Evolutionary conservation across 2,888 invertebrate species (phyloP).

Genomic region (Melieria picta): DNA sequence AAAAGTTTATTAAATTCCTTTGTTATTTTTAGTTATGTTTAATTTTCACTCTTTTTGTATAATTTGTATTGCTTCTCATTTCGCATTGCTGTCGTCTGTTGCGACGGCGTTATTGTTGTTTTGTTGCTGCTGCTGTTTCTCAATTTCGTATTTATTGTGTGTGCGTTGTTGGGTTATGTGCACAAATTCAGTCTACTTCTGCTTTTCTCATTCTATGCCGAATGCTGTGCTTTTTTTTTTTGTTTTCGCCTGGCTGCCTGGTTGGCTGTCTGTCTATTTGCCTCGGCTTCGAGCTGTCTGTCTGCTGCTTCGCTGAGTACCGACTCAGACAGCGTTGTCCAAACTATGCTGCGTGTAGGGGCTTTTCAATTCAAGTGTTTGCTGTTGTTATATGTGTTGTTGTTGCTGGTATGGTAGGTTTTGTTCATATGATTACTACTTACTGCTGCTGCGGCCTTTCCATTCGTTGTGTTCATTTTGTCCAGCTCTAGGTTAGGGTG

Average conservation of each 20-base stretch:
- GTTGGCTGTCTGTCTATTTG: not conserved
- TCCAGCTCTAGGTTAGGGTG: constrained; percentile 12
- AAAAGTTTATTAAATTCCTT: constrained; percentile 3
- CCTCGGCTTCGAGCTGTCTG: not conserved
- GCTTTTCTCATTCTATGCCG: not conserved
- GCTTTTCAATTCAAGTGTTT: too few species aligned
- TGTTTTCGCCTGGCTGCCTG: not conserved
- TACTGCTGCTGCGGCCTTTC: constrained; percentile 3
- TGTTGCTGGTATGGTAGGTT: not conserved
- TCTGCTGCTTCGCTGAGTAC: not conserved
- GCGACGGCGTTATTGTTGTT: not conserved
- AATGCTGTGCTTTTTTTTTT: not conserved
- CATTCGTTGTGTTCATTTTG: not conserved
- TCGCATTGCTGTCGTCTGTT: not conserved
- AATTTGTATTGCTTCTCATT: constrained; percentile 1
- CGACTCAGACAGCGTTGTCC: not conserved
- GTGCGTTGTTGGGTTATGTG: not conserved
- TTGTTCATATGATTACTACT: not conserved
- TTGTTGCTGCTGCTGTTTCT: not conserved
- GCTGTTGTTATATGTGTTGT: too few species aligned
- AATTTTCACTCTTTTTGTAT: not conserved
- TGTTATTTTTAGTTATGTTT: not conserved
- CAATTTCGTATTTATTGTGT: not conserved
- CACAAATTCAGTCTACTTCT: not conserved
- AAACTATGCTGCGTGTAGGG: too few species aligned